phyloP scores from a whole-genome alignment of 2,888 invertebrate genomes.

The Cerceris rybyensis region DNA sequence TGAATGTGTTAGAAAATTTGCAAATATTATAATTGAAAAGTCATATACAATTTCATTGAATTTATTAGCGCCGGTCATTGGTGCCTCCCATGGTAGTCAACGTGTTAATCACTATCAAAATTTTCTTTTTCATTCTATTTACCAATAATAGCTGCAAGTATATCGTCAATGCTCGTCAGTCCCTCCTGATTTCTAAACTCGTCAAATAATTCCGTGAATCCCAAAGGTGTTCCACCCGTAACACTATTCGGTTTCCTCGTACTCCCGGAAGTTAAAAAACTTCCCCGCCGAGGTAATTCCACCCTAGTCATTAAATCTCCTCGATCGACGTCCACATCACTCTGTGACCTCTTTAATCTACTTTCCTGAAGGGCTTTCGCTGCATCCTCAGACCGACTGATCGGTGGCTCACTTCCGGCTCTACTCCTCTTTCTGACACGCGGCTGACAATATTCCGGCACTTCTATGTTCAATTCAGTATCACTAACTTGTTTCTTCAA shows the following conservation, averaged over 20 bases:
- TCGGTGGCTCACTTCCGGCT: conserved; percentile 79
- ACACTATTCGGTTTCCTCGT: conserved; percentile 86
- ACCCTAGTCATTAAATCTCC: conserved; percentile 94
- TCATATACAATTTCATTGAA: too few relatives aligned
- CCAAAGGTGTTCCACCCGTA: conserved; percentile 90
- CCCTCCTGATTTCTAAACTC: conserved; percentile 94
- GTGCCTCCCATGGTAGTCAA: too few relatives aligned
- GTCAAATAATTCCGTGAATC: conserved; percentile 93
- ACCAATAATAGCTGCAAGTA: conserved; percentile 91
- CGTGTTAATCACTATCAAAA: too few relatives aligned
- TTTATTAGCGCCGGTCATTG: too few relatives aligned
- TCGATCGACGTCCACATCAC: conserved; percentile 83
- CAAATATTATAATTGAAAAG: too few relatives aligned
- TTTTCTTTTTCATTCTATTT: conserved; percentile 1
- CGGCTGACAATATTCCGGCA: conserved; percentile 50
- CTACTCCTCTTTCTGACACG: conserved; percentile 73
- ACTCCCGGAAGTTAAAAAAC: conserved; percentile 92
- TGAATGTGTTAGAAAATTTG: too few relatives aligned
- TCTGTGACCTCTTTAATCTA: conserved; percentile 82
- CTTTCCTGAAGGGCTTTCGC: conserved; percentile 68
- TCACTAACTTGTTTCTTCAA: conserved; percentile 57
- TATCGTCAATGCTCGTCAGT: conserved; percentile 93
- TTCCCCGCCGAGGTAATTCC: conserved; percentile 92
- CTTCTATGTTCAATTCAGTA: conserved; percentile 17
- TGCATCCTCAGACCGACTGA: conserved; percentile 69